These are phyloP conservation scores for Lordiphosa clarofinis DNA, from an alignment of 1,140 invertebrate genomes.

Conservation along the genomic window DNA sequence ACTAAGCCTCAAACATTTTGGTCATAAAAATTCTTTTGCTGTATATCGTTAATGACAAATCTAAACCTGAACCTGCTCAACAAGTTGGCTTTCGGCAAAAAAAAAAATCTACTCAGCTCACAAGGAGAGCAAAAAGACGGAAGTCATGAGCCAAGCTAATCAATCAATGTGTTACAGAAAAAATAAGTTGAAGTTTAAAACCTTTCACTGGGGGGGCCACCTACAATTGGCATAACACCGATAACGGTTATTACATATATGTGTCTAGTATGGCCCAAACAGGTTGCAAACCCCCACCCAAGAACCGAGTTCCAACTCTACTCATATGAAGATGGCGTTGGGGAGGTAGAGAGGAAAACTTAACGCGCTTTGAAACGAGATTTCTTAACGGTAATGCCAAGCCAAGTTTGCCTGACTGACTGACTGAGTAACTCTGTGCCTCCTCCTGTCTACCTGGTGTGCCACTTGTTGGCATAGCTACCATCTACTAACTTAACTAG, in stretches of 20 bases:
- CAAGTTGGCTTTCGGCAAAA: background rate
- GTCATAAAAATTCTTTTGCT: constrained; percentile 12
- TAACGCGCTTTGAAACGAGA: constrained; percentile 18
- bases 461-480: constrained; percentile 13
- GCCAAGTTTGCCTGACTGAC: constrained; percentile 16
- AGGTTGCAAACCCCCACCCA: background rate
- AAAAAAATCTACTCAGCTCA: background rate
- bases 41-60: too few species aligned
- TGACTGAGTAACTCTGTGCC: constrained; percentile 14
- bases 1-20: background rate
- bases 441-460: constrained; percentile 16
- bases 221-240: constrained; percentile 2
- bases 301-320: constrained; percentile 2
- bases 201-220: background rate
- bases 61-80: constrained; percentile 1
- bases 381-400: constrained; percentile 21
- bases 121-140: constrained; percentile 1
- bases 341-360: background rate
- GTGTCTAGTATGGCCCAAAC: constrained; percentile 1
- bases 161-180: constrained; percentile 7
- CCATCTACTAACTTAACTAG: constrained; percentile 13
- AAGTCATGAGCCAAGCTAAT: constrained; percentile 5
- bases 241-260: constrained; percentile 13
- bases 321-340: constrained; percentile 6
- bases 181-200: constrained; percentile 1